Percentiles rank a stretch among this genome's conserved stretches.
Evolutionary conservation across 2,113 vertebrate genomes (phyloP).

Genomic region (Xenus cinereus): DNA sequence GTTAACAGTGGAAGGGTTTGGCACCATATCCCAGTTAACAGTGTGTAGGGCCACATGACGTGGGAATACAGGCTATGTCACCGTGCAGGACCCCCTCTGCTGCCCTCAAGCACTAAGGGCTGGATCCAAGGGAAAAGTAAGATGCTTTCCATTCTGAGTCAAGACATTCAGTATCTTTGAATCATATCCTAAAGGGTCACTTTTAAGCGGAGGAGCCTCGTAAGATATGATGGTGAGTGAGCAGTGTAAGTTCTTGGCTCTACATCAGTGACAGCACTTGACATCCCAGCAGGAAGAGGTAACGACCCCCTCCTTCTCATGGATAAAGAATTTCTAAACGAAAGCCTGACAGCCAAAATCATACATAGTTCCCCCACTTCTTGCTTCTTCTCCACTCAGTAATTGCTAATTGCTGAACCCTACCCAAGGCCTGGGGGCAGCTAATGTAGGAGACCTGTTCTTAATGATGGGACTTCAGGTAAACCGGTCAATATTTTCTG

Average conservation of each 20-base stretch:
- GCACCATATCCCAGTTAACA: background rate
- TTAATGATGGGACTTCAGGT: background rate
- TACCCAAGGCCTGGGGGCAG: background rate
- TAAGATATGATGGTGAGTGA: fast-evolving
- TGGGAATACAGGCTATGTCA: background rate
- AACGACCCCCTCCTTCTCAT: background rate
- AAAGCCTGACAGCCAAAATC: background rate
- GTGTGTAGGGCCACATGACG: background rate
- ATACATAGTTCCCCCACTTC: background rate
- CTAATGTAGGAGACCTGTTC: background rate
- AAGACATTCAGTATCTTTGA: background rate
- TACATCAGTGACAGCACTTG: background rate
- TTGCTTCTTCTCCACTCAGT: background rate
- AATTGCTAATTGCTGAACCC: background rate
- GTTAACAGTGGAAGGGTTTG: background rate
- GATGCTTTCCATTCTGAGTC: background rate
- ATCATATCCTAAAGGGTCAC: background rate
- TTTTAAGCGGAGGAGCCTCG: background rate
- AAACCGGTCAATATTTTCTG: background rate
- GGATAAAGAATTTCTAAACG: background rate
- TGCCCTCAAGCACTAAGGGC: background rate
- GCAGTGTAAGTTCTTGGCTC: background rate
- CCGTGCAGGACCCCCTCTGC: background rate
- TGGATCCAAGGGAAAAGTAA: background rate
- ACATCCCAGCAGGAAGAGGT: background rate